Conservation (phyloP, 2,888 invertebrate species). For the Biston betularia region DNA sequence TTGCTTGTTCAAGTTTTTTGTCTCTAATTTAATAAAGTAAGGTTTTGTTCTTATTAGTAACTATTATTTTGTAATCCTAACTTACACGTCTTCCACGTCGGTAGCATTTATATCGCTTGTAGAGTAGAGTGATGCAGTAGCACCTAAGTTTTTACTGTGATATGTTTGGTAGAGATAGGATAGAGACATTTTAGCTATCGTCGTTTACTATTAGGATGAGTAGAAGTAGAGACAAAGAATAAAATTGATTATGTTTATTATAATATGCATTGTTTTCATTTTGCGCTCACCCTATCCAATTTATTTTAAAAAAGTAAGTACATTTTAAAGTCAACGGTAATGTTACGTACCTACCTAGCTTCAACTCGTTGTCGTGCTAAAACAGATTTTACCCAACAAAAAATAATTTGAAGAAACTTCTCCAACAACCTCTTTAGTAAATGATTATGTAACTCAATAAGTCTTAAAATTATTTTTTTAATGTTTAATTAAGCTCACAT, state of each 20-base stretch:
- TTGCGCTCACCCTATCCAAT: conserved; percentile 1
- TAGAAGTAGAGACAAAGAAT: conserved; percentile 42
- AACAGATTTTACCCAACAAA: too few relatives aligned
- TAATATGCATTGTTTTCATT: conserved; percentile 22
- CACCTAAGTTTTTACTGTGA: conserved; percentile 44
- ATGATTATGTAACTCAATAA: too few relatives aligned
- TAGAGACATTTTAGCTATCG: conserved; percentile 18
- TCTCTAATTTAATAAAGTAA: conserved; percentile 81
- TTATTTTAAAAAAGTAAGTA: not conserved
- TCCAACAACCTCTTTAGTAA: too few relatives aligned
- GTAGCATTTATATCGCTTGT: conserved; percentile 63
- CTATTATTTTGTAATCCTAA: conserved; percentile 77
- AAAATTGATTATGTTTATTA: conserved; percentile 30
- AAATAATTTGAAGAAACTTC: too few relatives aligned
- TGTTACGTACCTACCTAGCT: too few relatives aligned
- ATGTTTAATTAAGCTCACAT: too few relatives aligned
- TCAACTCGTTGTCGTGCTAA: too few relatives aligned
- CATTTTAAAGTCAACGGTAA: too few relatives aligned
- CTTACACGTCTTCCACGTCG: conserved; percentile 76
- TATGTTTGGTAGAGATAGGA: conserved; percentile 15
- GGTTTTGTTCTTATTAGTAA: conserved; percentile 71
- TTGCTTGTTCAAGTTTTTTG: conserved; percentile 81
- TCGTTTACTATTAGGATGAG: conserved; percentile 41
- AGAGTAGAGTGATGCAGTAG: conserved; percentile 37
- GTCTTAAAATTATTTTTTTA: not conserved